Base-by-base conservation (phyloP, 2,113 vertebrate species). In the Microtus richardsoni region DNA sequence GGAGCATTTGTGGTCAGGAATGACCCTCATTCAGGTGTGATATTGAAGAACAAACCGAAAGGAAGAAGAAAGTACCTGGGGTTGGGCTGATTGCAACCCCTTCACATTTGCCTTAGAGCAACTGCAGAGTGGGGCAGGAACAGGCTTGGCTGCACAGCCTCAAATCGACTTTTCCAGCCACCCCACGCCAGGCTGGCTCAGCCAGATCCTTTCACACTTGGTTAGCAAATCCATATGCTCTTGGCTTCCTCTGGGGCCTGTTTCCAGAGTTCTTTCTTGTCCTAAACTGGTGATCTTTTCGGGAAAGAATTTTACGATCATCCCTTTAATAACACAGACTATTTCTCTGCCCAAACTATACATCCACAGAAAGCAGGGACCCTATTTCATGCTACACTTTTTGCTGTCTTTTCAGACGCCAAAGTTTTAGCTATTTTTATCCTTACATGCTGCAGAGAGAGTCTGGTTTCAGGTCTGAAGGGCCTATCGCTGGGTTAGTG, bases 301-400 rank as follows among this genome's bases (percentile, higher is more conserved):
- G 60, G 71, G 70, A 89, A 92, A 58, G 83, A 96, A 93, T 96
- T 96, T 94, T 89, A 41, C 0, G 3, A 90, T 68, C 64, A 80
- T 52, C 87, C 74, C 44, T 92, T 89, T 22, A 4, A 30, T 11
- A 77, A 92, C 47, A 0, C 16, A 12, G 30, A 92, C 10, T 30
- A 30, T 95, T 88, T 88, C 66, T n/a, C 49, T 17, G 44, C 26
- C n/a, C 28, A 36, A 68, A 82, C 44, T 88, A 0, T 66, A 58
- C 19, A 39, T 80, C 94, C 79, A 54, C 91, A 95, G 68, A 92
- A 86, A 86, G 49, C 86, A 95, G 47, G 89, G 64, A 68, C 0
- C 19, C 73, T 24, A 78, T 88, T 86, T 94, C 70, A 24, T 83
- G 91, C 83, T 86, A 16, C 28, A 11, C 28, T 71, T 80, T 77